Evolutionary conservation across 1,140 invertebrate species (phyloP).

Genomic region (Nephila pilipes): DNA sequence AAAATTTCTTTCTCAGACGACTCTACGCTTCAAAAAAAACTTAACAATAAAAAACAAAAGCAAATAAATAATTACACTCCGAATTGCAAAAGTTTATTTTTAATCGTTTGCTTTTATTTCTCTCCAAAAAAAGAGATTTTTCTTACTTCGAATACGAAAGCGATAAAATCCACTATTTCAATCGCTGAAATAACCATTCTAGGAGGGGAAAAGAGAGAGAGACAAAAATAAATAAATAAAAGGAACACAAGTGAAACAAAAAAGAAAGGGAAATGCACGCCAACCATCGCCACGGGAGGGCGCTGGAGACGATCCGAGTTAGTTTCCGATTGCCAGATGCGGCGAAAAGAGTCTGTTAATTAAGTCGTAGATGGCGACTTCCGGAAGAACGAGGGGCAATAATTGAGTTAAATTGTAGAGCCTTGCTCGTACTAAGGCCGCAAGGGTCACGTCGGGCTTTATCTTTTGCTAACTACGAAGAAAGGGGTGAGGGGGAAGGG

Average conservation of each 20-base stretch:
- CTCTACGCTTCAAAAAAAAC: neutral
- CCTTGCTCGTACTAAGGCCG: conserved; percentile 6
- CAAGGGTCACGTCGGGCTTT: conserved; percentile 41
- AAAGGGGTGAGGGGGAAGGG: neutral
- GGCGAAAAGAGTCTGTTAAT: conserved; percentile 54
- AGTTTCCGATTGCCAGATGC: conserved; percentile 54
- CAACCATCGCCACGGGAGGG: conserved; percentile 30
- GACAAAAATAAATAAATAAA: neutral
- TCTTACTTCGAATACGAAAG: neutral
- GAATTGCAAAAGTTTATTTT: conserved; percentile 42
- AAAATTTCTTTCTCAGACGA: neutral
- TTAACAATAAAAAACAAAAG: neutral
- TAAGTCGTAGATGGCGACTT: conserved; percentile 59
- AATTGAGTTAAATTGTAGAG: conserved; percentile 67
- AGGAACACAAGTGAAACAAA: neutral
- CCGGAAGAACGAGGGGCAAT: conserved; percentile 37
- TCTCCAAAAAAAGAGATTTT: neutral
- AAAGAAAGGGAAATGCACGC: neutral
- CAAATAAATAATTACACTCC: conserved; percentile 1
- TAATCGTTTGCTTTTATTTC: conserved; percentile 28
- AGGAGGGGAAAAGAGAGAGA: neutral
- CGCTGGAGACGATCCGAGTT: conserved; percentile 6
- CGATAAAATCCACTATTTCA: conserved; percentile 35
- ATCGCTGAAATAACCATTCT: conserved; percentile 20
- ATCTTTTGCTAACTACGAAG: conserved; percentile 11